Evolutionary conservation across 2,797 vertebrate species (phyloP).

Genomic region (Muraenolepis orangiensis): DNA sequence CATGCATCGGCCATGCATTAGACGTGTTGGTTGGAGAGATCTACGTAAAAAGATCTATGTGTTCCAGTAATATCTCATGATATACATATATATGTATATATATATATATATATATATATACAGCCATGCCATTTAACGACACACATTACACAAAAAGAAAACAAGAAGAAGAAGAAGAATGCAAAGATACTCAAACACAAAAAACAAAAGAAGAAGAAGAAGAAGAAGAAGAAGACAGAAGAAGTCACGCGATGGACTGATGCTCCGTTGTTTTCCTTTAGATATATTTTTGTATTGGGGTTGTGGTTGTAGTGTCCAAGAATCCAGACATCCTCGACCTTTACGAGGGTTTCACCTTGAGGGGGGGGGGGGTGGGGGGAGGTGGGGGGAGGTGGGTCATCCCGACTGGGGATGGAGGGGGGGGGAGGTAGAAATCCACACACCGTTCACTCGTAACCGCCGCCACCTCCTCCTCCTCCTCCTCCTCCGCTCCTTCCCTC

Average conservation of each 20-base stretch:
- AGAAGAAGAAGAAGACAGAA: constrained; percentile 48
- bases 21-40: constrained; percentile 47
- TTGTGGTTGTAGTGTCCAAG: constrained; percentile 67
- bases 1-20: constrained; percentile 52
- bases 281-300: constrained; percentile 76
- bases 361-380: constrained; percentile 40
- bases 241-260: constrained; percentile 62
- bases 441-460: constrained; percentile 57
- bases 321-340: constrained; percentile 58
- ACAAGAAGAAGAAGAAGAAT: constrained; percentile 39
- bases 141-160: constrained; percentile 22
- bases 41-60: constrained; percentile 40
- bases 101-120: no score
- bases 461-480: constrained; percentile 40
- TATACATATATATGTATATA: no score
- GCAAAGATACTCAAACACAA: not conserved
- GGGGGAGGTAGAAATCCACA: constrained; percentile 51
- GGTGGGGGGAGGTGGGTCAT: no score
- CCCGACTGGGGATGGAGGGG: constrained; percentile 39
- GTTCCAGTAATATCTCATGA: constrained; percentile 52
- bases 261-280: constrained; percentile 72
- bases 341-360: no score
- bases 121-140: constrained; percentile 48
- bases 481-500: no score
- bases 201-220: constrained; percentile 26